phyloP scores from a whole-genome alignment of 1,140 invertebrate species.

The Holotrichia oblita region DNA sequence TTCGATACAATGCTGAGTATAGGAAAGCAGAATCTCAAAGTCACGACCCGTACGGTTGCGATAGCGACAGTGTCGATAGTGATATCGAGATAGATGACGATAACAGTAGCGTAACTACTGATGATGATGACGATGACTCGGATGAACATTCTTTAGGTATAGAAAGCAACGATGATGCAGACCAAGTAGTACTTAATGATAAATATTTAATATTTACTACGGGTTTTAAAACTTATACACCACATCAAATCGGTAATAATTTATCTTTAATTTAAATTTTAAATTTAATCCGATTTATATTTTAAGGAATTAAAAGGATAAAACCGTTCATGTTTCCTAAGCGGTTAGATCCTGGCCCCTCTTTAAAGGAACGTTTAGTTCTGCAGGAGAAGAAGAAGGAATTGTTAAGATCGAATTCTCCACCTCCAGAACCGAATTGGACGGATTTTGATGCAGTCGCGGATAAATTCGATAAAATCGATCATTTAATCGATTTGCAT shows the following conservation, averaged over 20 bases:
- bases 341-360: constrained; percentile 73
- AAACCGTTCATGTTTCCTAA: constrained; percentile 77
- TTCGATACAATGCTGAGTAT: too few species aligned
- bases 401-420: constrained; percentile 61
- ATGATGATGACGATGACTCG: constrained; percentile 59
- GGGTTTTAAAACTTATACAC: constrained; percentile 85
- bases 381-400: constrained; percentile 66
- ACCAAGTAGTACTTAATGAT: constrained; percentile 64
- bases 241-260: constrained; percentile 81
- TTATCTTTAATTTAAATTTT: too few species aligned
- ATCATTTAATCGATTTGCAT: constrained; percentile 86
- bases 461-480: constrained; percentile 80
- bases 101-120: too few species aligned
- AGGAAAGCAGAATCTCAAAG: too few species aligned
- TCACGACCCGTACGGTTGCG: too few species aligned
- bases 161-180: constrained; percentile 54
- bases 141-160: constrained; percentile 46
- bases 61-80: too few species aligned
- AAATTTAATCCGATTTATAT: too few species aligned
- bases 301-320: constrained; percentile 79
- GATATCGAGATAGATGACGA: too few species aligned
- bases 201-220: constrained; percentile 91
- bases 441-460: constrained; percentile 74
- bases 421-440: constrained; percentile 71
- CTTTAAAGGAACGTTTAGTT: constrained; percentile 73